A percentile compares a stretch with the other conserved stretches of the same genome.
These are phyloP conservation scores for Petrophora chlorosata DNA, from an alignment of 2,888 invertebrate species.

Conservation along the genomic window DNA sequence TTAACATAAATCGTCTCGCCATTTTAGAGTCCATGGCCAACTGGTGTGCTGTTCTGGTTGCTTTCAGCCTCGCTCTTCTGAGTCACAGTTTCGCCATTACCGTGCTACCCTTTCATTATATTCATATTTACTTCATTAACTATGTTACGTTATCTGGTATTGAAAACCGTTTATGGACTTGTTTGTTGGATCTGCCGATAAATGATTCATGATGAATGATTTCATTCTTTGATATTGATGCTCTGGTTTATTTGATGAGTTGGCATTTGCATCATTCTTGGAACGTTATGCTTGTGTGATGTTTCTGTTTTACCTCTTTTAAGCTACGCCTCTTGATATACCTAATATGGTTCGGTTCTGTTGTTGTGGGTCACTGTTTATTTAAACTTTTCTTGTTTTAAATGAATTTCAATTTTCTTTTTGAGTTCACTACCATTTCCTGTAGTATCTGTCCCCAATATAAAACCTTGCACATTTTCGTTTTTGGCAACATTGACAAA, in stretches of 20 bases:
- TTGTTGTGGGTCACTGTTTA: background rate
- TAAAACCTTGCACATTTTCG: background rate
- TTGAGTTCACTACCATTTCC: slow-evolving; percentile 4
- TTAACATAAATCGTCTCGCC: slow-evolving; percentile 36
- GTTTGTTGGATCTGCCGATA: slow-evolving; percentile 10
- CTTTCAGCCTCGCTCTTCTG: slow-evolving; percentile 43
- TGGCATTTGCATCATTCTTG: slow-evolving; percentile 1
- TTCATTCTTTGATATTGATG: too few species aligned
- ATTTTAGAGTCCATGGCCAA: slow-evolving; percentile 57
- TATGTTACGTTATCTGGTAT: slow-evolving; percentile 9
- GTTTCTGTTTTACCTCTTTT: background rate
- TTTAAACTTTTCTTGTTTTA: background rate
- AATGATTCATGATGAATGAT: slow-evolving; percentile 10
- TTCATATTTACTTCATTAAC: slow-evolving; percentile 27
- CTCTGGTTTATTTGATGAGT: slow-evolving; percentile 3
- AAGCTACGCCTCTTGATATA: background rate
- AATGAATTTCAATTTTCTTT: background rate
- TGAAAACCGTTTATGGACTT: slow-evolving; percentile 8
- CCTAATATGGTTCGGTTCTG: background rate
- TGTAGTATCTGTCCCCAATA: slow-evolving; percentile 1
- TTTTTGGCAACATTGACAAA: slow-evolving; percentile 8
- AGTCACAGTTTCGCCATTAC: slow-evolving; percentile 46
- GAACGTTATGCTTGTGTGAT: background rate
- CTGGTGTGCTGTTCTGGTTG: slow-evolving; percentile 29
- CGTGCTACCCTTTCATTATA: slow-evolving; percentile 42